Evolutionary conservation across 1,140 invertebrate species (phyloP), one percentile per base, ranked within the genome.

Genomic region (Onthophagus taurus): DNA sequence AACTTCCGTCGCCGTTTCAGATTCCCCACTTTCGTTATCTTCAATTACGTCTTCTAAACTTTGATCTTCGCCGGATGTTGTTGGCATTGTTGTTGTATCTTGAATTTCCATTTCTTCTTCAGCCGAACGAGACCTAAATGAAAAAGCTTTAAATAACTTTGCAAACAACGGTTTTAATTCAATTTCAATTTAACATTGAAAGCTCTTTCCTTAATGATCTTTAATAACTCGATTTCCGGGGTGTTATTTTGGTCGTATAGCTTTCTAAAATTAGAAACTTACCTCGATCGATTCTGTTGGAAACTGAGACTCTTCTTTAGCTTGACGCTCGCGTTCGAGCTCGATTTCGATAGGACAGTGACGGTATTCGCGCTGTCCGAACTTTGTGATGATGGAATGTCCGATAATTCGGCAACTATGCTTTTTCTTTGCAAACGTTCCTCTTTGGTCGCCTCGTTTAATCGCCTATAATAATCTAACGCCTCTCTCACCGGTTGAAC

Each of bases 1-100:
- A 1, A 83, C 83, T 61, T 85, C 82, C 11, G 80, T 85, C 6
- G 78, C 80, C 2, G 78, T 81, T 53, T 60, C 58, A 1, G 74
- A 72, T 47, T 81, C 79, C 1, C 78, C 78, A 49, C 72, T 78
- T 46, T 78, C 77, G 9, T 72, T 65, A 45, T 74, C 76, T 21
- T 78, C 76, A 4, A 66, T 65, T 4, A 78, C 68, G 49, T 79
- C 75, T 31, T 71, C 74, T 6, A 74, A 45, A 12, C 68, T 72
- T 11, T 63, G 67, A 9, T 71, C 70, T 23, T 77, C 76, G n/a
- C n/a, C n/a, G n/a, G n/a, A n/a, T 13, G 72, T 72, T n/a, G 42
- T 44, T 16, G 38, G 48, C n/a, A 49, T 46, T n/a, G 31, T 29
- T 38, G 42, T 39, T 14, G 54, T 60, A 5, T 52, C 46, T 20